Conservation (phyloP, 2,797 vertebrate genomes). For the Mareca strepera region DNA sequence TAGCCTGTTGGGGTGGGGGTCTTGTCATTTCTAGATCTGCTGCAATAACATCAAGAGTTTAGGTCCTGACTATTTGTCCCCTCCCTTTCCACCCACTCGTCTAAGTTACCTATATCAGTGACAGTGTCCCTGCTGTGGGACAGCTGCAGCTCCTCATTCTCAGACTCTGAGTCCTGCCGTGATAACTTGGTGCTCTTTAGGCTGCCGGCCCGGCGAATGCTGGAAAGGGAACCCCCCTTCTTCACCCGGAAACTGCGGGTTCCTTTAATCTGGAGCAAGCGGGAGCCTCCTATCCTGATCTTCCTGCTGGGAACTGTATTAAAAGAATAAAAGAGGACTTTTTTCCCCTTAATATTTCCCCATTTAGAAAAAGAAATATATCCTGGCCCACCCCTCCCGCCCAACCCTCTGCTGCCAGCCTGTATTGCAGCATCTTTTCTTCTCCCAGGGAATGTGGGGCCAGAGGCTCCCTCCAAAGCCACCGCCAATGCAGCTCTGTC, state of each 20-base stretch:
- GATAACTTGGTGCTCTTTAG: slow-evolving; percentile 99
- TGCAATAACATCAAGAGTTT: slow-evolving; percentile 27
- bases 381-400: slow-evolving; percentile 66
- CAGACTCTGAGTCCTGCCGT: slow-evolving; percentile 98
- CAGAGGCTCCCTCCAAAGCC: slow-evolving; percentile 62
- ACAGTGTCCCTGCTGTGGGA: slow-evolving; percentile 99
- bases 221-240: slow-evolving; percentile 97
- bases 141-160: slow-evolving; percentile 96
- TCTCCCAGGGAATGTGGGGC: slow-evolving; percentile 38
- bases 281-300: slow-evolving; percentile 96
- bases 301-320: slow-evolving; percentile 90
- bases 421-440: slow-evolving; percentile 2
- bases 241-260: slow-evolving; percentile 97
- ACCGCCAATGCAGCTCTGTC: slow-evolving; percentile 51
- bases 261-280: slow-evolving; percentile 98
- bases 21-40: slow-evolving; percentile 26
- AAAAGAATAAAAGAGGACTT: slow-evolving; percentile 87
- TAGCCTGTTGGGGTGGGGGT: background rate
- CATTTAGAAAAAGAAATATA: slow-evolving; percentile 60
- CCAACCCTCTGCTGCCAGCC: slow-evolving; percentile 39
- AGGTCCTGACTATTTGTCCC: slow-evolving; percentile 73
- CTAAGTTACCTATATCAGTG: slow-evolving; percentile 94
- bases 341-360: slow-evolving; percentile 78
- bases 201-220: slow-evolving; percentile 95
- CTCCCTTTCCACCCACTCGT: slow-evolving; percentile 79